Percentiles rank a stretch among this genome's conserved stretches.
phyloP scores from a whole-genome alignment of 2,113 vertebrate species.

The Oryzias celebensis region DNA sequence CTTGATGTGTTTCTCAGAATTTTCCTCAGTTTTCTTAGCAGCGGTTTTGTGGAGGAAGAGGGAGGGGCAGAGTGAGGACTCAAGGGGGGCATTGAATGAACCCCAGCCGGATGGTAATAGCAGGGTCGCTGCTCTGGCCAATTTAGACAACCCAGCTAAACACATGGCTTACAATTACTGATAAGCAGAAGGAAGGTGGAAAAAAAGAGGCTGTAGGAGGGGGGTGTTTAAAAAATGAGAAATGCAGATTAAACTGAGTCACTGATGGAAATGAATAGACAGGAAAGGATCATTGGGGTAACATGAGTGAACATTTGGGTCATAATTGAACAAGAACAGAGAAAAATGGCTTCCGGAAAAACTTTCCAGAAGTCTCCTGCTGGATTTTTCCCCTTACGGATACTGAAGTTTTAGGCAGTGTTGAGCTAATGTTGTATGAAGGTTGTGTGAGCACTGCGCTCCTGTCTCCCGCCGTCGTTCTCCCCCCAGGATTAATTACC shows the following conservation, averaged over 20 bases:
- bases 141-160: slow-evolving; percentile 43
- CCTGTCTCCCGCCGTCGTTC: slow-evolving; percentile 18
- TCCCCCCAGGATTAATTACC: slow-evolving; percentile 70
- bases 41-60: slow-evolving; percentile 61
- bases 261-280: slow-evolving; percentile 8
- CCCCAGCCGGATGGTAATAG: slow-evolving; percentile 65
- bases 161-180: slow-evolving; percentile 66
- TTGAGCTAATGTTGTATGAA: slow-evolving; percentile 29
- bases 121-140: slow-evolving; percentile 63
- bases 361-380: slow-evolving; percentile 28
- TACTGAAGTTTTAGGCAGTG: slow-evolving; percentile 28
- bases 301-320: slow-evolving; percentile 26
- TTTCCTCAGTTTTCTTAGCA: slow-evolving; percentile 62
- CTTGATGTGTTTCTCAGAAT: slow-evolving; percentile 70
- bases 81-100: slow-evolving; percentile 45
- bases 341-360: slow-evolving; percentile 23
- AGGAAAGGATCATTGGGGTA: slow-evolving; percentile 26
- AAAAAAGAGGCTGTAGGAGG: slow-evolving; percentile 10
- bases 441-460: slow-evolving; percentile 26
- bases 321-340: slow-evolving; percentile 17
- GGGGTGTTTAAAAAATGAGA: slow-evolving; percentile 25
- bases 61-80: slow-evolving; percentile 37
- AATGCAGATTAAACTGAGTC: slow-evolving; percentile 34
- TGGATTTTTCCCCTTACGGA: slow-evolving; percentile 15
- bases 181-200: slow-evolving; percentile 20